Base-by-base conservation (phyloP, 2,888 invertebrate species). In the Ornithoptera alexandrae region DNA sequence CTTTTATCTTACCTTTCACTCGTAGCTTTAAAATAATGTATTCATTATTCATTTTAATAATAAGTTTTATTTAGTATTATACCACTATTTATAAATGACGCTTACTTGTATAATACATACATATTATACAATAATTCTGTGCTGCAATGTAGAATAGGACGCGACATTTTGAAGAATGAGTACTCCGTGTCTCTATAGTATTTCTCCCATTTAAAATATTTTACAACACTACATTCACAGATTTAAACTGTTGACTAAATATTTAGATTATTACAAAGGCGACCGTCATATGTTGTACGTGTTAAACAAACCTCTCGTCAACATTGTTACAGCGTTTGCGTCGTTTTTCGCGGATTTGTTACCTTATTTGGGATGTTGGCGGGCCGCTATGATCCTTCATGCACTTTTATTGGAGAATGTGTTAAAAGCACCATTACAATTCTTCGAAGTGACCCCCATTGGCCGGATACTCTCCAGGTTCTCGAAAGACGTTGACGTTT, bases 381-480 rank as follows among this genome's bases (percentile, higher is more conserved):
- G 92, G 76, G 96, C 96, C 76, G 95, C 96, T 78, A 85, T 83
- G 80, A 80, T 88, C 67, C 89, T 95, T 81, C 95, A 95, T 90
- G 83, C 85, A 73, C 81, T 85, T 63, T 88, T 96, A 84, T 88
- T 97, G 81, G 78, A 82, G 69, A 94, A 93, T 81, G 93, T 96
- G 74, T 83, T 96, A 75, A 93, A 93, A 81, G 93, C 94, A 80
- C 96, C 96, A 68, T 94, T 96, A 91, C 93, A 94, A 81, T 94
- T 96, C 92, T 97, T 96, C 90, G 97, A 97, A 87, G 95, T 94
- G 77, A 97, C 96, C 68, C 97, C 97, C 61, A 78, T 94, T 75
- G 97, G 97, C 84, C 93, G 97, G 77, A 94, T 97, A 78, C 91
- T 97, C 71, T 83, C 95, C 90, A 94, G 96, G 85, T 96, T 96